Conservation (phyloP, 2,113 vertebrate species). For the Tilapia sparmanii region DNA sequence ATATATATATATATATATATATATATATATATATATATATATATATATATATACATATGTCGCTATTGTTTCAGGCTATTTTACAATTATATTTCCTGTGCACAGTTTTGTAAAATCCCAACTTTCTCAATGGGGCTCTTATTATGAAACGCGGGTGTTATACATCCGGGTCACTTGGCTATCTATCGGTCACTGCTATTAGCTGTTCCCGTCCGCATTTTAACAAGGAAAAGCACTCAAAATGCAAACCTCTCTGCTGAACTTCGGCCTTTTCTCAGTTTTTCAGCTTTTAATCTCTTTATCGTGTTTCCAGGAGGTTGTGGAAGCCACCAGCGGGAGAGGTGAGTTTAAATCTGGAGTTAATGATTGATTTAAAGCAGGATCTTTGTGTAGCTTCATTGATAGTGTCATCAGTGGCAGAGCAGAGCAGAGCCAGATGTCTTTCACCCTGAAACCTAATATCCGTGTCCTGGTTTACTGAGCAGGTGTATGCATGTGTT, state of each 20-base stretch:
- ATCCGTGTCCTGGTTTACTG: neutral
- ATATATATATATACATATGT: no score
- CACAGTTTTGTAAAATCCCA: neutral
- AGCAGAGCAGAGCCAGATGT: neutral
- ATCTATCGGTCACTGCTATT: neutral
- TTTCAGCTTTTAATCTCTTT: conserved; percentile 40
- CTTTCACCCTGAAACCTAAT: neutral
- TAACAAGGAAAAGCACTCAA: neutral
- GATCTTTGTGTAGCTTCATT: neutral
- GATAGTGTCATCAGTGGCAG: neutral
- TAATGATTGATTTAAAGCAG: neutral
- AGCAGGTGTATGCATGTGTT: neutral
- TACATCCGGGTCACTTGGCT: conserved; percentile 33
- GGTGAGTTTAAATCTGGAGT: conserved; percentile 46
- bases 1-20: no score
- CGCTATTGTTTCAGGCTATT: no score
- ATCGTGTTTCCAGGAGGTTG: conserved; percentile 31
- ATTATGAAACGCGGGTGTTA: conserved; percentile 12
- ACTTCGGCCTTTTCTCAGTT: conserved; percentile 33
- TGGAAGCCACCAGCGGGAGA: conserved; percentile 38
- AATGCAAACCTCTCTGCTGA: conserved; percentile 46
- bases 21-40: no score
- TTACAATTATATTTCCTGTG: neutral
- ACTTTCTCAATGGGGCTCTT: neutral
- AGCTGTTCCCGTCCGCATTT: neutral